Percentiles rank a stretch among this genome's conserved stretches.
Evolutionary conservation across 23 tunicate species (phyloP).

Genomic region (Halocynthia aurantium): DNA sequence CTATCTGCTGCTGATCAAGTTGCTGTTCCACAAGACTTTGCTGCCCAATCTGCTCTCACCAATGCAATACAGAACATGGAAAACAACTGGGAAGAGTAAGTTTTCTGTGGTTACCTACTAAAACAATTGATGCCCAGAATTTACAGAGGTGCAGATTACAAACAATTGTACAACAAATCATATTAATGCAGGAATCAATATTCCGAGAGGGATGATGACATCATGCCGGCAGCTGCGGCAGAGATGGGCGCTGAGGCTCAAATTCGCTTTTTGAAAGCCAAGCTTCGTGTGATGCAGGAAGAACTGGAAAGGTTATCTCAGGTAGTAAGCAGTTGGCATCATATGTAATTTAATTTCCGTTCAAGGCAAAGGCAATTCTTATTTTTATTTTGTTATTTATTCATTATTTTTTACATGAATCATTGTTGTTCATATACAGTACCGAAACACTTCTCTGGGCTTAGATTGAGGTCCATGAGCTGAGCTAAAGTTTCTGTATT

Average conservation of each 20-base stretch:
- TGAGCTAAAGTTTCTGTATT: too few relatives aligned
- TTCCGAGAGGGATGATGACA: slow-evolving; percentile 26
- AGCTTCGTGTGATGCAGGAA: slow-evolving; percentile 72
- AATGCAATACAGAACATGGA: slow-evolving; percentile 31
- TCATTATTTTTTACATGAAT: too few relatives aligned
- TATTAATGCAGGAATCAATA: background rate
- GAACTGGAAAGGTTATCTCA: slow-evolving; percentile 32
- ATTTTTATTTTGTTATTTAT: too few relatives aligned
- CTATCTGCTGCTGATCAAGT: slow-evolving; percentile 36
- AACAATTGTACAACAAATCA: background rate
- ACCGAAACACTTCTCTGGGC: too few relatives aligned
- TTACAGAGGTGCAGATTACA: too few relatives aligned
- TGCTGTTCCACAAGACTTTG: slow-evolving; percentile 34
- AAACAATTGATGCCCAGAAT: too few relatives aligned
- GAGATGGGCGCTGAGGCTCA: slow-evolving; percentile 93
- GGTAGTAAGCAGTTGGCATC: too few relatives aligned
- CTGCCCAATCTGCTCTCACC: slow-evolving; percentile 6
- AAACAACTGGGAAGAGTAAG: slow-evolving; percentile 11
- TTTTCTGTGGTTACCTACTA: too few relatives aligned
- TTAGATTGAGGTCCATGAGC: too few relatives aligned
- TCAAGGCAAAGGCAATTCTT: too few relatives aligned
- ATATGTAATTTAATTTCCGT: too few relatives aligned
- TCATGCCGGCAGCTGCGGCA: slow-evolving; percentile 60
- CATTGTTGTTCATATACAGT: too few relatives aligned
- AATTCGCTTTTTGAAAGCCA: slow-evolving; percentile 75